Conservation (phyloP, 1,140 invertebrate genomes). For the Hesperophylax magnus region DNA sequence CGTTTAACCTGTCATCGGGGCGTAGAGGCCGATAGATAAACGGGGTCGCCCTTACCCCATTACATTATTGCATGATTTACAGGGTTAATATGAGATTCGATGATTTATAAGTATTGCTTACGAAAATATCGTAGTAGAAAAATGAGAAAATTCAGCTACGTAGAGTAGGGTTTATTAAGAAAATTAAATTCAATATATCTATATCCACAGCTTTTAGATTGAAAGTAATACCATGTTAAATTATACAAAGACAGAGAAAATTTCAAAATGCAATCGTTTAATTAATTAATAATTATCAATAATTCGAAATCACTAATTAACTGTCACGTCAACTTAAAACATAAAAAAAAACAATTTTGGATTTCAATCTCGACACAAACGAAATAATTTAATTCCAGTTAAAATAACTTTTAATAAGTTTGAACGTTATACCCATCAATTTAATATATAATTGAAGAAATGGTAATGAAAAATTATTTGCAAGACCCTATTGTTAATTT, state of each 20-base stretch:
- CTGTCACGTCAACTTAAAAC: too few species aligned
- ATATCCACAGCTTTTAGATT: not conserved
- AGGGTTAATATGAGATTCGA: conserved; percentile 40
- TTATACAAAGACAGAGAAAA: not conserved
- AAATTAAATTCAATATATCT: conserved; percentile 11
- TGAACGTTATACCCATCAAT: too few species aligned
- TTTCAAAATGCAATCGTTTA: too few species aligned
- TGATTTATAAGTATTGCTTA: conserved; percentile 47
- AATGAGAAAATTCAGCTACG: conserved; percentile 21
- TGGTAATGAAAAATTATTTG: too few species aligned
- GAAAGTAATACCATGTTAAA: not conserved
- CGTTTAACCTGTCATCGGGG: conserved; percentile 40
- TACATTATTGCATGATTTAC: conserved; percentile 45
- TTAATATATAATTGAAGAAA: too few species aligned
- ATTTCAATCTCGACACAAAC: too few species aligned
- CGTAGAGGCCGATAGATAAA: conserved; percentile 22
- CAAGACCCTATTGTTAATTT: too few species aligned
- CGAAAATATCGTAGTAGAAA: conserved; percentile 22
- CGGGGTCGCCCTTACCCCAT: conserved; percentile 38
- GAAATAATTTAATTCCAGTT: too few species aligned
- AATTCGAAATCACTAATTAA: too few species aligned
- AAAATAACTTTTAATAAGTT: too few species aligned
- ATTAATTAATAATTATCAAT: too few species aligned
- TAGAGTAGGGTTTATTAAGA: conserved; percentile 17
- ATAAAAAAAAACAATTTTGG: too few species aligned